Conservation (phyloP, 2,113 vertebrate genomes). For the Tauraco erythrolophus region DNA sequence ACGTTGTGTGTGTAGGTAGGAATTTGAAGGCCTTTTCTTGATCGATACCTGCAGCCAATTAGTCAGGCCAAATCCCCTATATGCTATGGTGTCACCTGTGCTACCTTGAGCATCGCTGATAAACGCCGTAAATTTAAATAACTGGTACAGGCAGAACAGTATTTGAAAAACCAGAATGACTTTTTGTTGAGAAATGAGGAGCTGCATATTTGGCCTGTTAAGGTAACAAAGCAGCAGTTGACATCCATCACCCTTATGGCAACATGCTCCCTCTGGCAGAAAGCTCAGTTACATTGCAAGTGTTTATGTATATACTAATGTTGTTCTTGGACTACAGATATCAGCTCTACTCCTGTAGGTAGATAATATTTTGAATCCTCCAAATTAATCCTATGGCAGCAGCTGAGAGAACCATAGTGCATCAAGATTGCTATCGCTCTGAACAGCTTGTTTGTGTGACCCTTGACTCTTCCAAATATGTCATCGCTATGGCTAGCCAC, state of each 20-base stretch:
- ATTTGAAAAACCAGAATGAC: neutral
- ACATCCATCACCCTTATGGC: neutral
- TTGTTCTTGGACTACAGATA: constrained; percentile 3
- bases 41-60: neutral
- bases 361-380: constrained; percentile 16
- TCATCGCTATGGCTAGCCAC: neutral
- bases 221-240: neutral
- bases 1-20: accelerated
- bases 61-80: neutral
- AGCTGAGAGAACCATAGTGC: neutral
- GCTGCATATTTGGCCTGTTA: neutral
- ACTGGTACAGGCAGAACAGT: neutral
- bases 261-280: neutral
- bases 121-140: neutral
- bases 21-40: neutral
- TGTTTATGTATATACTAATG: neutral
- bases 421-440: neutral
- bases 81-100: neutral
- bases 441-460: neutral
- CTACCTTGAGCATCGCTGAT: neutral
- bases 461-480: neutral
- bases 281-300: neutral
- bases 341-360: neutral
- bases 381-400: constrained; percentile 5
- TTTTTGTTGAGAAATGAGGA: neutral